phyloP scores from a whole-genome alignment of 1,140 invertebrate genomes.

The Acromyrmex charruanus region DNA sequence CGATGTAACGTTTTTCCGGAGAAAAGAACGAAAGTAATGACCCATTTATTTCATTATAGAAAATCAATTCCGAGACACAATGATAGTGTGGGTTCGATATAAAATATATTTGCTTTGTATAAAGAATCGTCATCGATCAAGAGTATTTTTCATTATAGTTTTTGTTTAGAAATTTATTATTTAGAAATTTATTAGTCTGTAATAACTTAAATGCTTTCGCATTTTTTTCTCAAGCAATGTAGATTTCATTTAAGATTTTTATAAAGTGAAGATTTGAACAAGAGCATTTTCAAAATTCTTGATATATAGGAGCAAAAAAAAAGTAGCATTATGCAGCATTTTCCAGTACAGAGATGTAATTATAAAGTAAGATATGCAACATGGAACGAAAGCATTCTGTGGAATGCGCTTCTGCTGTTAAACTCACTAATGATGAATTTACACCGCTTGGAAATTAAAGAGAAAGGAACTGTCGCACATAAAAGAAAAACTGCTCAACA shows the following conservation, averaged over 20 bases:
- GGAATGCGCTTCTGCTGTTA: slow-evolving; percentile 25
- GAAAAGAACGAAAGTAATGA: slow-evolving; percentile 44
- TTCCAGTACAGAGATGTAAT: neutral
- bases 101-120: neutral
- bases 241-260: neutral
- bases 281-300: slow-evolving; percentile 15
- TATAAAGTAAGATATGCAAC: slow-evolving; percentile 36
- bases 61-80: slow-evolving; percentile 25
- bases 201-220: neutral
- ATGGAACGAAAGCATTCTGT: neutral
- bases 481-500: neutral
- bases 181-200: neutral
- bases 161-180: neutral
- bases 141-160: neutral
- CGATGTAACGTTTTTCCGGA: slow-evolving; percentile 21
- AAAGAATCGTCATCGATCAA: neutral
- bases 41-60: slow-evolving; percentile 13
- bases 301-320: neutral
- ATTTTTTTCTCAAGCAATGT: neutral
- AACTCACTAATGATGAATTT: slow-evolving; percentile 29
- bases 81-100: slow-evolving; percentile 1
- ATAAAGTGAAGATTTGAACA: neutral
- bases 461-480: neutral
- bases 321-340: neutral
- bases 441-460: slow-evolving; percentile 8